A percentile compares a stretch with the other conserved stretches of the same genome.
These are phyloP conservation scores for Falco rusticolus DNA, from an alignment of 2,797 vertebrate genomes.

Conservation along the genomic window DNA sequence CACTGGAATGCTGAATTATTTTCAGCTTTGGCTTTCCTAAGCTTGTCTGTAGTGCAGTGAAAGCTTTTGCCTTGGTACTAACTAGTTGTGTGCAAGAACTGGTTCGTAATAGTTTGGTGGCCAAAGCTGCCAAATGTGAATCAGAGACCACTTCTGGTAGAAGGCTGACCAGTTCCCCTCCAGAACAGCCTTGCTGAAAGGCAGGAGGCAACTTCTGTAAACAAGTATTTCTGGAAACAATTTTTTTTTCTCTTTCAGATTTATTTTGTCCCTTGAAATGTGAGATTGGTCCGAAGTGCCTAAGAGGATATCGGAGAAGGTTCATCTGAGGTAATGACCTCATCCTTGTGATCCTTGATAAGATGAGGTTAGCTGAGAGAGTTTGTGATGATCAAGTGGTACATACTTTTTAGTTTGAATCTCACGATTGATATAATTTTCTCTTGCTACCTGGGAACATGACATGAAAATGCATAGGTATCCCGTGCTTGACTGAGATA, in stretches of 20 bases:
- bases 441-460: neutral
- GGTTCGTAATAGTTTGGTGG: neutral
- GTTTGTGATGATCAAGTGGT: neutral
- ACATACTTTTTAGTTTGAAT: neutral
- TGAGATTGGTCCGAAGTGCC: neutral
- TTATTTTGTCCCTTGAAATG: neutral
- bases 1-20: neutral
- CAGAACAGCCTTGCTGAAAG: neutral
- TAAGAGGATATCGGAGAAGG: neutral
- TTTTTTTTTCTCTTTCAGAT: neutral
- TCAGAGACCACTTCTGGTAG: neutral
- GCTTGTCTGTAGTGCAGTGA: neutral
- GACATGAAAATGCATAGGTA: neutral
- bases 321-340: neutral
- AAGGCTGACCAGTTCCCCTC: neutral
- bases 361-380: neutral
- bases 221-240: neutral
- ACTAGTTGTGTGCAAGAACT: neutral
- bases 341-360: neutral
- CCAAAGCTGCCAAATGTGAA: neutral
- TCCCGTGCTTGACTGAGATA: neutral
- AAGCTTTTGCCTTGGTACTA: neutral
- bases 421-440: neutral
- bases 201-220: neutral
- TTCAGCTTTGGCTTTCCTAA: neutral